phyloP scores from a whole-genome alignment of 2,888 invertebrate genomes.

The Desoria tigrina region DNA sequence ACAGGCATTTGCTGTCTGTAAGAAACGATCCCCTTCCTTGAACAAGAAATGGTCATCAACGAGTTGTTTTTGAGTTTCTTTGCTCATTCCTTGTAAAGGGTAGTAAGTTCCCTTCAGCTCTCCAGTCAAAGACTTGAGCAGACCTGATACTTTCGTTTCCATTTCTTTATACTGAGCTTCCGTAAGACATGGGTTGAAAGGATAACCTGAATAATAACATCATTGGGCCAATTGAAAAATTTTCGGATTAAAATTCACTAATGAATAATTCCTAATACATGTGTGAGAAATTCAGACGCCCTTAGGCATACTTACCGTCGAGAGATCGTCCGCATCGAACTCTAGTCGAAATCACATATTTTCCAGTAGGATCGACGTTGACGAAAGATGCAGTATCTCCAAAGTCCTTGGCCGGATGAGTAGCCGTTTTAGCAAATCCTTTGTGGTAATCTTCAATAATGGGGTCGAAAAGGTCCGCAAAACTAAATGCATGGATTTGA shows the following conservation, averaged over 20 bases:
- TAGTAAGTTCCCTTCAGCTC: constrained; percentile 74
- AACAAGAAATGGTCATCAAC: constrained; percentile 98
- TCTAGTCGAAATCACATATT: constrained; percentile 88
- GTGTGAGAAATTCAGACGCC: too few species aligned
- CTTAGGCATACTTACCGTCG: constrained; percentile 83
- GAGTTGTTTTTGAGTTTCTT: constrained; percentile 91
- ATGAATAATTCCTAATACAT: too few species aligned
- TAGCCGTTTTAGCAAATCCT: constrained; percentile 89
- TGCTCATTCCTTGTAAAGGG: constrained; percentile 93
- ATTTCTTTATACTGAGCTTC: constrained; percentile 97
- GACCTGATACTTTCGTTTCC: constrained; percentile 81
- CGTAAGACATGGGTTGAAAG: constrained; percentile 83
- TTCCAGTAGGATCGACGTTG: constrained; percentile 87
- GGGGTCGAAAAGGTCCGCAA: constrained; percentile 91
- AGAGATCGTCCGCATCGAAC: constrained; percentile 91
- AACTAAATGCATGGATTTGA: too few species aligned
- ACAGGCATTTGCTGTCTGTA: constrained; percentile 57
- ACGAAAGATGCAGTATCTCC: constrained; percentile 87
- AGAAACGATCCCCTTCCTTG: constrained; percentile 92
- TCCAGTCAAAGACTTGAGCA: constrained; percentile 77
- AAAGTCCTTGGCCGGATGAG: constrained; percentile 88
- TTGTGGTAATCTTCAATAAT: constrained; percentile 97
- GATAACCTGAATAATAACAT: too few species aligned
- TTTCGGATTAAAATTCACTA: too few species aligned
- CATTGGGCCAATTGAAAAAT: too few species aligned